Conservation (phyloP, 2,888 invertebrate species). For the Aquatica leii region DNA sequence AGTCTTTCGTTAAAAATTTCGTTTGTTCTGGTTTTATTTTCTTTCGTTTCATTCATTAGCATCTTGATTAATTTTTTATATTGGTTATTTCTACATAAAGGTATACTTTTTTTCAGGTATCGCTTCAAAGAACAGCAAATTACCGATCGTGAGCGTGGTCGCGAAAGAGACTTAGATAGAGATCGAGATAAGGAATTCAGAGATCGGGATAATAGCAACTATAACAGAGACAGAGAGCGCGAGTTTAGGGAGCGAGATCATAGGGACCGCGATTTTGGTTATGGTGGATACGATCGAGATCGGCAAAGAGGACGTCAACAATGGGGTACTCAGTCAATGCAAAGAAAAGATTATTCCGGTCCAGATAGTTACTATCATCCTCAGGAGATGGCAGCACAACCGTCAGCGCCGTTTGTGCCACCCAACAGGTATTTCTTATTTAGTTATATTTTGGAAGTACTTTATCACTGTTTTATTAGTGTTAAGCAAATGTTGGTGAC, state of each 20-base stretch:
- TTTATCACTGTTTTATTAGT: constrained; percentile 12
- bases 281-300: constrained; percentile 44
- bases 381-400: constrained; percentile 44
- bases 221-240: constrained; percentile 42
- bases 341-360: constrained; percentile 36
- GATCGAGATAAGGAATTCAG: constrained; percentile 52
- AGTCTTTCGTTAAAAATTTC: no score
- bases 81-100: no score
- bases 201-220: not conserved
- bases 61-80: no score
- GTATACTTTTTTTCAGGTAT: constrained; percentile 43
- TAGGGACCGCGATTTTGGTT: constrained; percentile 28
- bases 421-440: constrained; percentile 49
- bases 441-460: constrained; percentile 22
- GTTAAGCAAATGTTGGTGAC: constrained; percentile 17
- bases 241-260: constrained; percentile 30
- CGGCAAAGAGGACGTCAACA: constrained; percentile 30
- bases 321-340: constrained; percentile 20
- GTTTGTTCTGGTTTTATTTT: no score
- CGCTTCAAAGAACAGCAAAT: constrained; percentile 44
- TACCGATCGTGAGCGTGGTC: constrained; percentile 50
- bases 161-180: constrained; percentile 53
- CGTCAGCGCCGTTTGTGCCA: constrained; percentile 36
- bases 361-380: constrained; percentile 48
- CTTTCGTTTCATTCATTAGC: no score